phyloP scores from a whole-genome alignment of 2,888 invertebrate genomes.

The Parapristionchus giblindavisi region DNA sequence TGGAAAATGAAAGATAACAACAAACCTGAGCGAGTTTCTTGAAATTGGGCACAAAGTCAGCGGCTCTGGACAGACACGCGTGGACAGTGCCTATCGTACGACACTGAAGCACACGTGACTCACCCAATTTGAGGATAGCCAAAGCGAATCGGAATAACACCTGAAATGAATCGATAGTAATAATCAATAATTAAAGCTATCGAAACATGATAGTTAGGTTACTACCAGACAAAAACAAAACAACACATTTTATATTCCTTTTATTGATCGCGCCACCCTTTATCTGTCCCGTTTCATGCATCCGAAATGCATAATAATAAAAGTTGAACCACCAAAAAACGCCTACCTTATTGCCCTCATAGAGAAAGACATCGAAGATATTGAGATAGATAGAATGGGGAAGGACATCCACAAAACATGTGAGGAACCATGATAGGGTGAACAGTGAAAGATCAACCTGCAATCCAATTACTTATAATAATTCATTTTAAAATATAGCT shows the following conservation, averaged over 20 bases:
- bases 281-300: no score
- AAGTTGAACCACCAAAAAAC: background rate
- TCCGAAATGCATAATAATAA: background rate
- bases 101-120: slow-evolving; percentile 69
- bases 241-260: no score
- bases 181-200: no score
- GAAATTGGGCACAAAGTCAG: slow-evolving; percentile 72
- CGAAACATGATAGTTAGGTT: no score
- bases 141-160: slow-evolving; percentile 75
- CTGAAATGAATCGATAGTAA: slow-evolving; percentile 59
- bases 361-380: slow-evolving; percentile 75
- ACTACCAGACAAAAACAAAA: no score
- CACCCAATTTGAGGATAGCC: slow-evolving; percentile 73
- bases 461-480: background rate
- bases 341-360: slow-evolving; percentile 75
- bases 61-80: slow-evolving; percentile 72
- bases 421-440: slow-evolving; percentile 75
- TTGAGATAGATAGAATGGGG: slow-evolving; percentile 73
- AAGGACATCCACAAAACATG: slow-evolving; percentile 74
- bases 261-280: no score
- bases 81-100: slow-evolving; percentile 57
- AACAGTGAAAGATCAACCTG: slow-evolving; percentile 70
- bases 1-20: background rate
- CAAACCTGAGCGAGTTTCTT: slow-evolving; percentile 72
- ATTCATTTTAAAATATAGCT: background rate